phyloP scores from a whole-genome alignment of 2,797 vertebrate species.

The Cuculus canorus region DNA sequence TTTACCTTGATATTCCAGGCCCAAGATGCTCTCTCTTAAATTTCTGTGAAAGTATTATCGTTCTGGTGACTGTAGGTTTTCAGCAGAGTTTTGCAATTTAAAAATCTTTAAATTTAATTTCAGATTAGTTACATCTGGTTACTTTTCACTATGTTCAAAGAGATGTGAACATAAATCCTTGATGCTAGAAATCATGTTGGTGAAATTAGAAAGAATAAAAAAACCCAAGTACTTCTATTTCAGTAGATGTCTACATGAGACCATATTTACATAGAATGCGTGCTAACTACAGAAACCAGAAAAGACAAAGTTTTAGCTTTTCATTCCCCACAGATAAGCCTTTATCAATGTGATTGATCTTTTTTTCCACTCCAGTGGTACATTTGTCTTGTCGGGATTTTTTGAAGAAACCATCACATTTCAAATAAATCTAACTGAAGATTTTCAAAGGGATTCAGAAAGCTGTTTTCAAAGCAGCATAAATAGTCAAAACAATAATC shows the following conservation, averaged over 20 bases:
- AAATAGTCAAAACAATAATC: neutral
- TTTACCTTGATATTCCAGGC: neutral
- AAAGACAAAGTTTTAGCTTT: neutral
- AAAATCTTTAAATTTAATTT: neutral
- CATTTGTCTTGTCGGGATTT: fast-evolving
- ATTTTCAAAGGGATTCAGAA: neutral
- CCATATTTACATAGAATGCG: neutral
- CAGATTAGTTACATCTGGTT: neutral
- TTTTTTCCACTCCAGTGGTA: neutral
- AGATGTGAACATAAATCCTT: neutral
- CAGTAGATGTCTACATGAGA: neutral
- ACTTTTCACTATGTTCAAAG: neutral
- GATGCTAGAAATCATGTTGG: neutral
- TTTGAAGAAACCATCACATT: neutral
- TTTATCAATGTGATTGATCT: neutral
- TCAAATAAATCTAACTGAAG: neutral
- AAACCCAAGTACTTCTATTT: neutral
- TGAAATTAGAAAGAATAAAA: neutral
- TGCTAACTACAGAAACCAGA: neutral
- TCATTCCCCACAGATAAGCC: neutral
- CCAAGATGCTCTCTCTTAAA: neutral
- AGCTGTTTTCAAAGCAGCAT: neutral
- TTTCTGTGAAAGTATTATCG: neutral
- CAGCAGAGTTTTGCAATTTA: neutral
- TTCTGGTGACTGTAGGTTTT: neutral